Evolutionary conservation across 64 coral and sea anemone genomes (phyloP), one percentile per base, ranked within the genome.

Genomic region (Actinia tenebrosa): DNA sequence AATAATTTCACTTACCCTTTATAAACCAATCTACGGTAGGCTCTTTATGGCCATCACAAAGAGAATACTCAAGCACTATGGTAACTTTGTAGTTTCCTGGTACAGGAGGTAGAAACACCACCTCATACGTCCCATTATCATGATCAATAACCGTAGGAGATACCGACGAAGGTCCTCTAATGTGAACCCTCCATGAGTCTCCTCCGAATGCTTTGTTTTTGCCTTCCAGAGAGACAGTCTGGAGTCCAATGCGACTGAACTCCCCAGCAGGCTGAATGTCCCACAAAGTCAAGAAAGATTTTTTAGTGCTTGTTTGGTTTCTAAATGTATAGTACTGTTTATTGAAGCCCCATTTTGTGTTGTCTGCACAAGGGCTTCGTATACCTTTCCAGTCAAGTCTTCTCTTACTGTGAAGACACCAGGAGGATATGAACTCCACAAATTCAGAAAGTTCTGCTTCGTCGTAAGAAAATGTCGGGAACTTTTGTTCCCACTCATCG

Each of bases 11-110:
- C 56, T 10, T 58, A 58, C 97, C 97, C 86, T 90, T 92, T 8
- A 99, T 95, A 90, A 99, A 99, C 97, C 97, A 99, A 44, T 95
- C 37, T 4, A 45, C 55, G 5, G 97, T 93, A 27, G 97, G 97
- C 56, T 99, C 97, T 26, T 85, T 92, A 56, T 91, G 92, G 0
- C 97, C 97, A 84, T 95, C 86, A 64, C 97, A 99, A 25, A 88
- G 71, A 1, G 97, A 88, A 82, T 99, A 92, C 54, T 99, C 97
- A 23, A 99, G 75, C 0, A 94, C 82, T 6, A 95, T 88, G 5
- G 90, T 77, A 17, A 99, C 77, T 2, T 86, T 80, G 27, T 99
- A 99, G 16, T 60, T 62, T 44, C 97, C 97, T 45, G 93, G 88
- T 17, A 94, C 88, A 22, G 92, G 18, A 77, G 87, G 87, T 16